Percentiles rank a stretch among this genome's conserved stretches.
Evolutionary conservation across 2,888 invertebrate genomes (phyloP).

Genomic region (Brenthis daphne): DNA sequence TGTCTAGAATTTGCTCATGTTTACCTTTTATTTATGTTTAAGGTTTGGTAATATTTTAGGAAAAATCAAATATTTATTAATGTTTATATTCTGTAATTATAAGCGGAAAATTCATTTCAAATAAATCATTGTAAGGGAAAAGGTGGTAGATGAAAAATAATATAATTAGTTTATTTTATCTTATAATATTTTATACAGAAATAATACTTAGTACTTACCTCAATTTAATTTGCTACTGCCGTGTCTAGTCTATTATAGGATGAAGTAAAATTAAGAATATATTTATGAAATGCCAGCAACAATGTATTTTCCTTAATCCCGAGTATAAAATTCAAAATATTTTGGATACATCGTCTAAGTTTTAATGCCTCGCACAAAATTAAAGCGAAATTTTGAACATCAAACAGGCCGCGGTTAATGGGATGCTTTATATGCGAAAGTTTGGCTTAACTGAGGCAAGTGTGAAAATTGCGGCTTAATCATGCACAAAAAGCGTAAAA

Average conservation of each 20-base stretch:
- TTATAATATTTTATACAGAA: too few relatives aligned
- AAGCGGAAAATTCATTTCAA: too few relatives aligned
- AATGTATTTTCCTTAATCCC: conserved; percentile 13
- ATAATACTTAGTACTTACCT: too few relatives aligned
- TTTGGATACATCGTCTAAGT: conserved; percentile 29
- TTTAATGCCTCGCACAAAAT: conserved; percentile 35
- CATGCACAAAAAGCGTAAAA: conserved; percentile 17
- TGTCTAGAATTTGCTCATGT: too few relatives aligned
- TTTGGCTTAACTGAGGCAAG: conserved; percentile 35
- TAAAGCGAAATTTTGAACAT: conserved; percentile 32
- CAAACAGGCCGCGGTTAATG: conserved; percentile 33
- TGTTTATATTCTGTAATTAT: too few relatives aligned
- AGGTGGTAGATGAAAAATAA: too few relatives aligned
- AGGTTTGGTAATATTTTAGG: too few relatives aligned
- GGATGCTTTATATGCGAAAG: conserved; percentile 37
- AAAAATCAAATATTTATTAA: too few relatives aligned
- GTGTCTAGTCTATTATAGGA: background rate
- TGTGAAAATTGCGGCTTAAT: conserved; percentile 37
- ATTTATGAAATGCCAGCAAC: conserved; percentile 6
- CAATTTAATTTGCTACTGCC: background rate
- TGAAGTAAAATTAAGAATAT: background rate
- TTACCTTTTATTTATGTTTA: too few relatives aligned
- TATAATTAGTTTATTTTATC: too few relatives aligned
- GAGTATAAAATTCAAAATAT: conserved; percentile 30
- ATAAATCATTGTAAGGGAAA: too few relatives aligned